Conservation (phyloP, 2,888 invertebrate genomes). For the Melinaea menophilus region DNA sequence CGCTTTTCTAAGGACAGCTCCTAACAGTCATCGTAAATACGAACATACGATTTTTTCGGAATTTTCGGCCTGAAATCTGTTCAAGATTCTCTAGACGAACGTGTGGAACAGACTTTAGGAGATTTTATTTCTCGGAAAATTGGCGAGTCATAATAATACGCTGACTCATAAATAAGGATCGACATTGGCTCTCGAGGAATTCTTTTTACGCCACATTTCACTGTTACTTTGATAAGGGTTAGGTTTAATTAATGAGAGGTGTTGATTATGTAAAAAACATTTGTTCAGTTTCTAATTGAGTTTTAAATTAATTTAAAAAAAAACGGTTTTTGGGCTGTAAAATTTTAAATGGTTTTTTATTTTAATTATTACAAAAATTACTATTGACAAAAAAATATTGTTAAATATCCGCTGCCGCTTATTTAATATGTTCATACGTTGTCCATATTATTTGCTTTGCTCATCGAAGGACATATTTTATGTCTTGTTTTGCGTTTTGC, state of each 20-base stretch:
- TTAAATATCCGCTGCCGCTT: slow-evolving; percentile 31
- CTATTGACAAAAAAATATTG: background rate
- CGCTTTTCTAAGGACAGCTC: slow-evolving; percentile 24
- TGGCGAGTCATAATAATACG: slow-evolving; percentile 75
- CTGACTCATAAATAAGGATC: slow-evolving; percentile 75
- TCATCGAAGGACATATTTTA: slow-evolving; percentile 63
- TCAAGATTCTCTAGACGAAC: slow-evolving; percentile 3
- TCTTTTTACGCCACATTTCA: slow-evolving; percentile 73
- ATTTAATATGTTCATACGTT: slow-evolving; percentile 26
- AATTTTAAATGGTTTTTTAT: too few species aligned
- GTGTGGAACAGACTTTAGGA: slow-evolving; percentile 18
- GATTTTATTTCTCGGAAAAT: slow-evolving; percentile 73
- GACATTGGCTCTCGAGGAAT: slow-evolving; percentile 70
- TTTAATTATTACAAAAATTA: background rate
- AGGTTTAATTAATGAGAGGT: slow-evolving; percentile 25
- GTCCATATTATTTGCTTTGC: slow-evolving; percentile 45
- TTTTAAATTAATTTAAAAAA: background rate
- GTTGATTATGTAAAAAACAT: background rate
- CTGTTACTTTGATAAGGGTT: slow-evolving; percentile 46
- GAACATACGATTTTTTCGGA: background rate
- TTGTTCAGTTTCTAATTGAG: background rate
- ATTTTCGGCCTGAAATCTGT: background rate
- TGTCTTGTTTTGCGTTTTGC: slow-evolving; percentile 44
- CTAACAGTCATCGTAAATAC: background rate
- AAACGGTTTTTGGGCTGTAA: background rate